Evolutionary conservation across 2,113 vertebrate genomes (phyloP), one percentile per base, ranked within the genome.

Genomic region (Proteles cristata): DNA sequence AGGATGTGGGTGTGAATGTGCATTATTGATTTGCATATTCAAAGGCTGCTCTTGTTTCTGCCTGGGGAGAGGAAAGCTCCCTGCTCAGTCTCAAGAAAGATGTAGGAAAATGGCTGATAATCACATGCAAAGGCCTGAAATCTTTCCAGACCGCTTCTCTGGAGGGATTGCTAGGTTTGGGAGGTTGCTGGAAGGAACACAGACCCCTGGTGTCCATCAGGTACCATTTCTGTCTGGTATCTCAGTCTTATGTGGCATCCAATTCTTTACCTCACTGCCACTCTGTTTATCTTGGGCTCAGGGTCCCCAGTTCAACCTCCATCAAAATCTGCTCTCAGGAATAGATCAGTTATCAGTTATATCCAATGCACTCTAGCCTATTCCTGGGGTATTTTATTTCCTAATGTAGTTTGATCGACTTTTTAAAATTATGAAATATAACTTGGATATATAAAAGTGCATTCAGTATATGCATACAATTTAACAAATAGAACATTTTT

Each of bases 381-480:
- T 53, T 25, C 45, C n/a, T 25, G 33, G 88, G 25, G 14, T 19
- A 43, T 26, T 85, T 95, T 84, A 14, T 74, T 88, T 92, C 43
- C 87, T 76, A 69, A 28, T 73, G 33, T 68, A 35, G 68, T 94
- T 81, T 82, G 2, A 48, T 31, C 55, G 55, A 58, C 11, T 45
- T 92, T 94, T 79, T 7, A 69, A 95, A 76, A 45, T 17, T 35
- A 74, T 66, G 35, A 76, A 16, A 45, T 55, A 43, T 33, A 73
- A n/a, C 19, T 74, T 43, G 82, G 11, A 28, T n/a, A 45, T 12
- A 61, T 53, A 48, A 58, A 93, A 61, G 15, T 69, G 0, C 14
- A 53, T n/a, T 87, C 6, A 35, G 21, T 35, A 53, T 43, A 6
- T 25, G 8, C 15, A 39, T 58, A 15, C 3, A 77, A 21, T 8